Evolutionary conservation across 2,797 vertebrate genomes (phyloP).

Genomic region (Malurus splendens): DNA sequence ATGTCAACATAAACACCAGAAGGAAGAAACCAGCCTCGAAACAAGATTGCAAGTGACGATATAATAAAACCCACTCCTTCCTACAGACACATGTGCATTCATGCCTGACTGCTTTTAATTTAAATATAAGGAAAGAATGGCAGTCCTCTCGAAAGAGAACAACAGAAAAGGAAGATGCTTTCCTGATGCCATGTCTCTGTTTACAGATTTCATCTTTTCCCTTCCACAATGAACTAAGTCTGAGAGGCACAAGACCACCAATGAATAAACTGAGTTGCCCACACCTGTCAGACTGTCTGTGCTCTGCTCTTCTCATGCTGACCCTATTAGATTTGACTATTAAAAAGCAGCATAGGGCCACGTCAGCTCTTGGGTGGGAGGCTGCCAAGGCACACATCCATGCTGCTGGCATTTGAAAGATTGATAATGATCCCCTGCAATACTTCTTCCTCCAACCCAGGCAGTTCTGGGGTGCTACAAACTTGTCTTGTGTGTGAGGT

Average conservation of each 20-base stretch:
- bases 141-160: not conserved
- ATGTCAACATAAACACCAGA: not conserved
- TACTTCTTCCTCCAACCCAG: not conserved
- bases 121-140: not conserved
- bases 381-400: not conserved
- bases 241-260: not conserved
- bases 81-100: not conserved
- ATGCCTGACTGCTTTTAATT: constrained; percentile 8
- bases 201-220: constrained; percentile 5
- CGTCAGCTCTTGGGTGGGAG: constrained; percentile 22
- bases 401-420: not conserved
- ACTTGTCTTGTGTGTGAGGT: not conserved
- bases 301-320: not conserved
- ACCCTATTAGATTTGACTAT: constrained; percentile 21
- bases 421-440: not conserved
- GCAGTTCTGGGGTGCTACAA: not conserved
- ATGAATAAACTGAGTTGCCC: not conserved
- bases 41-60: not conserved
- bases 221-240: not conserved
- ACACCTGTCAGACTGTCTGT: not conserved
- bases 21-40: not conserved
- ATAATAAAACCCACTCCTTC: not conserved
- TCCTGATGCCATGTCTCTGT: not conserved
- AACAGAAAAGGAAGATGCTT: not conserved
- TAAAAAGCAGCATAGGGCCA: constrained; percentile 22